Base-by-base conservation (phyloP, 2,888 invertebrate genomes). In the Steromphala cineraria region DNA sequence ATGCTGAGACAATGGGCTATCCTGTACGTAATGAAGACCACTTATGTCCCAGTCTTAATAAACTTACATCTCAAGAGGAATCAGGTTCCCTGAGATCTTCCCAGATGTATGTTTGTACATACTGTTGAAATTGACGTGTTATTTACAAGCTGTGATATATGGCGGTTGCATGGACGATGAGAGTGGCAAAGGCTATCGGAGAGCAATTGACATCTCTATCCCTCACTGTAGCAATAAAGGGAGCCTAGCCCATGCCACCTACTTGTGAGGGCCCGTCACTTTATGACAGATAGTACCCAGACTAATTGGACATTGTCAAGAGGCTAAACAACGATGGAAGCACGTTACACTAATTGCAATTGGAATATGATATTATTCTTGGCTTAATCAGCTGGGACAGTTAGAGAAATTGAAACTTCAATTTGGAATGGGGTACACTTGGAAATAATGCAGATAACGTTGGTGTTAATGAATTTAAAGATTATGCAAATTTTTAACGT, bases 161-260 rank as follows among this genome's bases (percentile, higher is more conserved):
- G 40, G 71, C 15, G 15, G 28, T 62, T 62, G 17, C 62, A 62
- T 62, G 21, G 7, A 62, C 28, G 28, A 21, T 24, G 62, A 28
- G 62, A 24, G 62, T 24, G 28, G 62, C n/a, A 28, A 62, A 62
- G 62, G 28, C 62, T 71, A 71, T 71, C 71, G n/a, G 71, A 36
- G 28, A 19, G 36, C 71, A 71, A 71, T 71, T 71, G 71, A 71
- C 71, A 71, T 36, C 71, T 71, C 28, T 71, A 71, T 36, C 71
- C 71, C 71, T 19, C 10, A 31, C 40, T 19, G 71, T 19, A 19
- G 40, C 40, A 71, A 71, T 71, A 71, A 71, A 71, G 31, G n/a
- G n/a, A 36, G 31, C n/a, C 71, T 71, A 28, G 28, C 31, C 31
- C 40, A 13, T 71, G 71, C 19, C 71, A 36, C 40, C 71, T 71